Base-by-base conservation (phyloP, 2,888 invertebrate species). In the Watsonalla binaria region DNA sequence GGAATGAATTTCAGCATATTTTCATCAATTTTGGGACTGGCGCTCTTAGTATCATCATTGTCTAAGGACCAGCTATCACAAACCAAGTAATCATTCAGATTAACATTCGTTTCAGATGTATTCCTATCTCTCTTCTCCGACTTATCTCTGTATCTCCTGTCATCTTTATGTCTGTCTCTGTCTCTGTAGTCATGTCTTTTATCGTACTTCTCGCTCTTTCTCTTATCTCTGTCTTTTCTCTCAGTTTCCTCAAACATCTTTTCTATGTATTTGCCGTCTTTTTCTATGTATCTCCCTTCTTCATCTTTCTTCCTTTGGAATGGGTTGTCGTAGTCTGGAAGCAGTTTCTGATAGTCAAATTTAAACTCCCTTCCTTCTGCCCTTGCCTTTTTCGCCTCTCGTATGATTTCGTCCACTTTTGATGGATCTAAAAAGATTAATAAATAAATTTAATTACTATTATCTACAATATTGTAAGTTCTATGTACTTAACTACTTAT, bases 41-140 rank as follows among this genome's bases (percentile, higher is more conserved):
- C 62, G 45, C 64, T 72, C 6, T 66, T 74, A 67, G 82, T 88
- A 5, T 88, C 87, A 9, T 90, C 90, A 49, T 84, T 87, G 35
- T 90, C 90, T 13, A 86, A 63, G 5, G 91, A 90, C 91, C 91
- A 91, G 62, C 90, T 91, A 53, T 91, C 91, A 57, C 91, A 91
- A 11, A 91, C 79, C 46, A 91, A 72, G 58, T 83, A 90, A 65
- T 90, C 91, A 56, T 74, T 84, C 11, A 90, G 73, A 66, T 86
- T 79, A 0, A 88, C 82, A 51, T 86, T 78, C 9, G 88, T 73
- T 64, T 88, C 91, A 11, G 8, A 5, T 11, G 11, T 42, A 34
- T 65, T 51, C 45, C 68, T 64, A 45, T 72, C 68, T 59, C 74
- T 76, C 61, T 62, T 72, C 37, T 66, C 71, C 6, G 56, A 62